Conservation (phyloP, 2,888 invertebrate genomes). For the Pammene aurita region DNA sequence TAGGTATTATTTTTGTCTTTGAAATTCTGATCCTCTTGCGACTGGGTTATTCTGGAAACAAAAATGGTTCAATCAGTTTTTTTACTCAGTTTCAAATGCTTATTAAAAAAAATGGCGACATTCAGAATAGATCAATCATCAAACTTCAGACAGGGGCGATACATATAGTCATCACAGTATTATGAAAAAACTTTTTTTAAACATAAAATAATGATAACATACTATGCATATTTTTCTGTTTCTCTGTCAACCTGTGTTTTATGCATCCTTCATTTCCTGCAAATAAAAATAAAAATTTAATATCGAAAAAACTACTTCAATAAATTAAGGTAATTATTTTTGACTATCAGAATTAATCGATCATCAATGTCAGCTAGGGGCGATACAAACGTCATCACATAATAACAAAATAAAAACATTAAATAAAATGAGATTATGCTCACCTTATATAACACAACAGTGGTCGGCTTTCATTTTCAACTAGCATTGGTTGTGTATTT, state of each 20-base stretch:
- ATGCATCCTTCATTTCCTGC: neutral
- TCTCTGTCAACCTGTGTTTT: neutral
- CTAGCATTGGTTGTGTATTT: too few species aligned
- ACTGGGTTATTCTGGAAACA: neutral
- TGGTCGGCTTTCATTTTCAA: too few species aligned
- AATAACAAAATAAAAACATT: neutral
- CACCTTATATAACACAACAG: neutral
- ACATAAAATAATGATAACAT: neutral
- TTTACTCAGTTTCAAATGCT: neutral
- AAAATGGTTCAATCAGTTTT: neutral
- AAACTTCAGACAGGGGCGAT: constrained; percentile 62
- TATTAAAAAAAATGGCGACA: too few species aligned
- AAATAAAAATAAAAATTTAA: neutral
- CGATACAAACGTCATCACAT: constrained; percentile 57
- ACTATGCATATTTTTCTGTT: neutral
- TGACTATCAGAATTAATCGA: constrained; percentile 55
- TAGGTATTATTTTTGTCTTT: too few species aligned
- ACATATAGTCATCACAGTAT: constrained; percentile 52
- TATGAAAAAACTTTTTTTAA: neutral
- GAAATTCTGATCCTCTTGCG: too few species aligned
- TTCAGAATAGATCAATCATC: constrained; percentile 61
- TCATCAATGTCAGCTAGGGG: constrained; percentile 63
- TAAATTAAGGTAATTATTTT: neutral
- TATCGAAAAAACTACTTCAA: neutral
- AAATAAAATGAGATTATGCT: neutral